Conservation (phyloP, 2,888 invertebrate species). For the Drosophila prolongata region DNA sequence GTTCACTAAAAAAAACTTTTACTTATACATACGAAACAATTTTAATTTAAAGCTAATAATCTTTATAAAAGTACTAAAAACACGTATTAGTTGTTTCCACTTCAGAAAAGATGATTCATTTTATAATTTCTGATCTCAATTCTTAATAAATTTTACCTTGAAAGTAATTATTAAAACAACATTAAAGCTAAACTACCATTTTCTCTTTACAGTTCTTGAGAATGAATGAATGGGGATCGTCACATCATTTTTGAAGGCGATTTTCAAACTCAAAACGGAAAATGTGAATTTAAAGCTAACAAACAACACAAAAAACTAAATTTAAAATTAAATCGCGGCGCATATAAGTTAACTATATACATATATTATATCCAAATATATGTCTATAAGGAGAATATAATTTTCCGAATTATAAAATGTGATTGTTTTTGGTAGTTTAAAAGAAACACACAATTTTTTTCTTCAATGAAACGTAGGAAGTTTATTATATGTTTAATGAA, state of each 20-base stretch:
- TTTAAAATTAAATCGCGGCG: constrained; percentile 2
- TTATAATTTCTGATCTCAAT: too few relatives aligned
- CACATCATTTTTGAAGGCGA: constrained; percentile 18
- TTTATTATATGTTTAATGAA: not conserved
- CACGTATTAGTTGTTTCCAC: too few relatives aligned
- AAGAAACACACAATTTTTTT: not conserved
- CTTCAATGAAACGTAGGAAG: too few relatives aligned
- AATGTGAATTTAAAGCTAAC: constrained; percentile 34
- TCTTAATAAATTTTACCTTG: too few relatives aligned
- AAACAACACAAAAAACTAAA: constrained; percentile 10
- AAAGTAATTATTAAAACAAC: too few relatives aligned
- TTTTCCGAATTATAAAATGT: constrained; percentile 31
- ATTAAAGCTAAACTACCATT: too few relatives aligned
- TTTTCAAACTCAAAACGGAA: constrained; percentile 1
- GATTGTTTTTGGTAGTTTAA: constrained; percentile 8
- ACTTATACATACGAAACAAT: too few relatives aligned
- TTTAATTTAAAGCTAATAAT: not conserved
- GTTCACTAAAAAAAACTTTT: not conserved
- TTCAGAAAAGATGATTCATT: too few relatives aligned
- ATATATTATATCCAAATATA: not conserved
- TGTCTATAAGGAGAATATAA: constrained; percentile 38
- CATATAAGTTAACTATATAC: constrained; percentile 13
- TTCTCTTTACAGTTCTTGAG: constrained; percentile 1
- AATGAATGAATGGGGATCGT: constrained; percentile 16
- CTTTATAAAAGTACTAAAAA: not conserved